Evolutionary conservation across 2,113 vertebrate genomes (phyloP).

Genomic region (Anas platyrhynchos): DNA sequence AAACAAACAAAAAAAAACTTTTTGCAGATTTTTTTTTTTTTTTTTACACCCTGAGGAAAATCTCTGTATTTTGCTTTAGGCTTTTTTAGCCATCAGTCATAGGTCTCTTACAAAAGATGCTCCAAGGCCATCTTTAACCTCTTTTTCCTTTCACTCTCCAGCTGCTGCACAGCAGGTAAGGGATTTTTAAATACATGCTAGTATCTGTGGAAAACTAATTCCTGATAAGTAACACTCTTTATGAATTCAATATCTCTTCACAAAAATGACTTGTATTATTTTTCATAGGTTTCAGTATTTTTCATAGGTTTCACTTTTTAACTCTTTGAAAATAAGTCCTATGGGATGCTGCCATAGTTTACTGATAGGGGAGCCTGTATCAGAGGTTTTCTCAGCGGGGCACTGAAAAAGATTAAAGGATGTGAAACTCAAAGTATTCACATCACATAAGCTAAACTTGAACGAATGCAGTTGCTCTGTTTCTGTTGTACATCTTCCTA

Average conservation of each 20-base stretch:
- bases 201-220: background rate
- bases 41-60: slow-evolving; percentile 12
- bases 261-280: background rate
- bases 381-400: background rate
- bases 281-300: background rate
- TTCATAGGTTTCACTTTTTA: background rate
- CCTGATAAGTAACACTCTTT: background rate
- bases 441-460: background rate
- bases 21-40: background rate
- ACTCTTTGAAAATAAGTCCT: background rate
- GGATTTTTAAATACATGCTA: background rate
- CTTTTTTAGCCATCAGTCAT: slow-evolving; percentile 19
- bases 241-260: background rate
- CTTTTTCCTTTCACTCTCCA: slow-evolving; percentile 28
- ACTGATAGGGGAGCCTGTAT: background rate
- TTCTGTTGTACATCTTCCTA: background rate
- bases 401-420: background rate
- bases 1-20: background rate
- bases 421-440: background rate
- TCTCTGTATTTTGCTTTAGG: slow-evolving; percentile 40
- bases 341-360: background rate
- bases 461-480: background rate
- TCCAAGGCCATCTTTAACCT: slow-evolving; percentile 52
- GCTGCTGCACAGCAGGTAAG: background rate
- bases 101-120: background rate